Conservation (phyloP, 2,888 invertebrate genomes). For the Athalia circularis region DNA sequence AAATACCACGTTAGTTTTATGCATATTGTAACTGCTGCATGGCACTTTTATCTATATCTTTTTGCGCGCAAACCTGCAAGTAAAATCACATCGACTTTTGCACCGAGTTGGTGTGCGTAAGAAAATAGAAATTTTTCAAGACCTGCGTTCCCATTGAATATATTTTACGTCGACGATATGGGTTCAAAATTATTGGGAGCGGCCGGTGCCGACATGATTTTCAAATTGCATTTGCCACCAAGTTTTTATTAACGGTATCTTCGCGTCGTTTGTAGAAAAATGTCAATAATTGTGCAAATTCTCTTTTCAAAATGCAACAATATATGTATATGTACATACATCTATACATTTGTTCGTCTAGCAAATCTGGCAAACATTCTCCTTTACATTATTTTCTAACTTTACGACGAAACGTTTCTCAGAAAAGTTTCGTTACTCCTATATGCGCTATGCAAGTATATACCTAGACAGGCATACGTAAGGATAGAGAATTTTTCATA, state of each 20-base stretch:
- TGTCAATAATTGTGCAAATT: slow-evolving; percentile 14
- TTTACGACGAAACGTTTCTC: slow-evolving; percentile 21
- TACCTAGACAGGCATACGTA: neutral
- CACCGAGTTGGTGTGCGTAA: too few relatives aligned
- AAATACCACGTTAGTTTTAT: neutral
- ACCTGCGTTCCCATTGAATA: too few relatives aligned
- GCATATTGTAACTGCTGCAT: neutral
- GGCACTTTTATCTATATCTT: neutral
- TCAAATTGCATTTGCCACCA: too few relatives aligned
- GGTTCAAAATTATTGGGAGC: too few relatives aligned
- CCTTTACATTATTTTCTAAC: slow-evolving; percentile 5
- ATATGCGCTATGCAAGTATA: neutral
- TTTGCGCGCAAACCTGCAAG: neutral
- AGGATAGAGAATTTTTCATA: slow-evolving; percentile 38
- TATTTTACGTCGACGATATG: too few relatives aligned
- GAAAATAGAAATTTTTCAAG: too few relatives aligned
- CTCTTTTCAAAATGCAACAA: neutral
- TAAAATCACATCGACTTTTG: too few relatives aligned
- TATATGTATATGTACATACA: neutral
- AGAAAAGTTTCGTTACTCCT: slow-evolving; percentile 30
- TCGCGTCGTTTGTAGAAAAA: neutral
- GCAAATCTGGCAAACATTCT: slow-evolving; percentile 6
- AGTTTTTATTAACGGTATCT: too few relatives aligned
- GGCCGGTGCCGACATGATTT: too few relatives aligned
- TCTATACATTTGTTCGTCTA: slow-evolving; percentile 13